A percentile compares a stretch with the other conserved stretches of the same genome.
Evolutionary conservation across 2,888 invertebrate genomes (phyloP).

Genomic region (Formica aserva): DNA sequence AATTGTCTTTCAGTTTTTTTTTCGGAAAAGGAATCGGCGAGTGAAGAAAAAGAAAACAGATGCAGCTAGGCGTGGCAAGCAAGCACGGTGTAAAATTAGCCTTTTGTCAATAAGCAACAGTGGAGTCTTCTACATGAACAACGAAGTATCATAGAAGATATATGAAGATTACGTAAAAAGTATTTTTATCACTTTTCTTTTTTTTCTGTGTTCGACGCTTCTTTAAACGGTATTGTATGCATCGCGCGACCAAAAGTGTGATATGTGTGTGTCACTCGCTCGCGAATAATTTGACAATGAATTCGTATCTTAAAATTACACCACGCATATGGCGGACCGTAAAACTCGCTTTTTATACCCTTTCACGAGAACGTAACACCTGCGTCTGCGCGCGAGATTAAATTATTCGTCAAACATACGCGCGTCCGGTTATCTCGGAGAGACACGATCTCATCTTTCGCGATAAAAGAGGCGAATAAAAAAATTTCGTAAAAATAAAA

Average conservation of each 20-base stretch:
- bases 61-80: constrained; percentile 41
- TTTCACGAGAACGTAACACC: constrained; percentile 31
- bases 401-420: constrained; percentile 42
- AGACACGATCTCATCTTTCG: constrained; percentile 7
- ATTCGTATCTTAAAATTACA: constrained; percentile 29
- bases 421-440: constrained; percentile 34
- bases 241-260: constrained; percentile 8
- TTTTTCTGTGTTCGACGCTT: not conserved
- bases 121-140: constrained; percentile 40
- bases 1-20: not conserved
- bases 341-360: constrained; percentile 41
- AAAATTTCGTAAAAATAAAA: constrained; percentile 27
- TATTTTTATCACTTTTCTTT: constrained; percentile 38
- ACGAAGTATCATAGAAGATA: constrained; percentile 44
- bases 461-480: not conserved
- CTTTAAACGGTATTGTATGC: constrained; percentile 12
- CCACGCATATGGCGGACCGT: constrained; percentile 9
- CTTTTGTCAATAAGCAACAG: constrained; percentile 47
- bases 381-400: constrained; percentile 27
- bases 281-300: constrained; percentile 40
- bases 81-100: constrained; percentile 58
- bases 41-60: constrained; percentile 32
- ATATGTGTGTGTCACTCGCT: not conserved
- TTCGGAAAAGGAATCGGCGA: not conserved
- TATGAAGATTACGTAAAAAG: constrained; percentile 49